A percentile compares a stretch with the other conserved stretches of the same genome.
Evolutionary conservation across 2,888 invertebrate genomes (phyloP).

Genomic region (Norana najaformis): DNA sequence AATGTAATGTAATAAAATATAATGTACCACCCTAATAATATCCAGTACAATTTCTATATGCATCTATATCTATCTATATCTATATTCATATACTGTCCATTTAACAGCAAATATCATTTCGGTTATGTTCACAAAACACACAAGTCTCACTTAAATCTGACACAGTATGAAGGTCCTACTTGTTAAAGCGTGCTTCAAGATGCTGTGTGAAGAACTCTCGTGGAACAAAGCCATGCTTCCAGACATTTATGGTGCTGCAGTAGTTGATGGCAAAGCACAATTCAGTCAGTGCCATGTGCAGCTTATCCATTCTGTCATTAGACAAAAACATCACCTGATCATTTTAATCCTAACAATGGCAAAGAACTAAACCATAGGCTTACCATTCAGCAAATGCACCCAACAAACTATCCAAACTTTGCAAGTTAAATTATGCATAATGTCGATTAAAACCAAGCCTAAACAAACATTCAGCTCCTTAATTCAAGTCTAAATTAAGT

Average conservation of each 20-base stretch:
- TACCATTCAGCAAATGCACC: not conserved
- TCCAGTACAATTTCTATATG: not conserved
- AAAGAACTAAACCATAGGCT: not conserved
- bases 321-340: not conserved
- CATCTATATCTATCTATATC: not conserved
- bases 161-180: slow-evolving; percentile 51
- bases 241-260: slow-evolving; percentile 92
- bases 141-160: not conserved
- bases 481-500: not conserved
- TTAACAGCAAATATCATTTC: not conserved
- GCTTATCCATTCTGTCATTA: slow-evolving; percentile 80
- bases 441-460: not conserved
- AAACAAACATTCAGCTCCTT: not conserved
- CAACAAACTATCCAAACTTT: not conserved
- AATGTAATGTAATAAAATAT: too few species aligned
- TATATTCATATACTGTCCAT: not conserved
- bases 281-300: slow-evolving; percentile 97
- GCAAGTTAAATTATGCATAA: not conserved
- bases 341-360: not conserved
- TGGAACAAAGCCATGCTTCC: slow-evolving; percentile 98
- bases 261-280: slow-evolving; percentile 95
- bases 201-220: slow-evolving; percentile 95
- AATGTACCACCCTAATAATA: too few species aligned
- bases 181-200: slow-evolving; percentile 75
- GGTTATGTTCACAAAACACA: not conserved